Evolutionary conservation across 1,140 invertebrate species (phyloP).

Genomic region (Trichomalopsis sarcophagae): DNA sequence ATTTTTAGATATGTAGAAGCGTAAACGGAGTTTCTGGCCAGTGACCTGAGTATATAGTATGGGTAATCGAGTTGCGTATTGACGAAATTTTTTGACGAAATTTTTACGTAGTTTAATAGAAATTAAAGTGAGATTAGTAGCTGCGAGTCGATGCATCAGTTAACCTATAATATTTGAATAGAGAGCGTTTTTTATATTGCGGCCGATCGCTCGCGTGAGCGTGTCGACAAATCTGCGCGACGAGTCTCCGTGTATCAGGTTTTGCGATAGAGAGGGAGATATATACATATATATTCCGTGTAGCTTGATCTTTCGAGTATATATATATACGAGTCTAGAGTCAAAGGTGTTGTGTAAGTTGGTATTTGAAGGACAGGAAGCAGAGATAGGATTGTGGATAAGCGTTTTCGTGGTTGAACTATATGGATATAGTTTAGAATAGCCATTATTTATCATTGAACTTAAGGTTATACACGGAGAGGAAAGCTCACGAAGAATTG

Average conservation of each 20-base stretch:
- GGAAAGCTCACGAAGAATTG: constrained; percentile 48
- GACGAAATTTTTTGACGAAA: constrained; percentile 45
- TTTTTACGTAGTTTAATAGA: constrained; percentile 47
- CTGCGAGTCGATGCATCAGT: neutral
- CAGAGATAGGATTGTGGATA: constrained; percentile 55
- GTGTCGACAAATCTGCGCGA: neutral
- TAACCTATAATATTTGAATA: constrained; percentile 15
- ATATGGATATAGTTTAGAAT: constrained; percentile 74
- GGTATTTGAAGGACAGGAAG: constrained; percentile 51
- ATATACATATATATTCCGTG: constrained; percentile 48
- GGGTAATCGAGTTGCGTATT: constrained; percentile 19
- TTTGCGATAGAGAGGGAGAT: constrained; percentile 6
- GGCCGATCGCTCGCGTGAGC: constrained; percentile 1
- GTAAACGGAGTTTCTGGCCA: constrained; percentile 32
- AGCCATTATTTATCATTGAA: constrained; percentile 60
- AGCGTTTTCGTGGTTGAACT: constrained; percentile 72
- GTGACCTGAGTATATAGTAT: constrained; percentile 34
- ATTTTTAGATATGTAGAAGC: constrained; percentile 33
- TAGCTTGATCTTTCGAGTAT: constrained; percentile 59
- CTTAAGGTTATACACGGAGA: constrained; percentile 38
- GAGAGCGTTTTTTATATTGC: constrained; percentile 40
- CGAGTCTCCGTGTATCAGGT: constrained; percentile 4
- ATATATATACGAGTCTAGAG: constrained; percentile 50
- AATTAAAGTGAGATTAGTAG: constrained; percentile 21
- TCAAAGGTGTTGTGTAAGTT: constrained; percentile 60